Base-by-base conservation (phyloP, 1,140 invertebrate genomes). In the Penaeus japonicus region DNA sequence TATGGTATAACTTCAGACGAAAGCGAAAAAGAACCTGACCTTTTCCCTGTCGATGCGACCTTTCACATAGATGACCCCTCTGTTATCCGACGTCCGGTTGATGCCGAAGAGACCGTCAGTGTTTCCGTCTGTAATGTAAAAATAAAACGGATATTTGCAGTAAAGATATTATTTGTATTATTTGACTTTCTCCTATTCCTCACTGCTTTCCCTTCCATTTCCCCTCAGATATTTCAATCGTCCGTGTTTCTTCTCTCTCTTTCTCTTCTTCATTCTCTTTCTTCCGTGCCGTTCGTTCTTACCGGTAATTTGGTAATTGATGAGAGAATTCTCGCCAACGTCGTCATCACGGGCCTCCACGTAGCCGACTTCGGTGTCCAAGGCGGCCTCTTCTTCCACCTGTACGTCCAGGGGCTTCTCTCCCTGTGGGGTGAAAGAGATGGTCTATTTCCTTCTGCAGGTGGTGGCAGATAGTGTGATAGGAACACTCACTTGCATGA, bases 261-360 rank as follows among this genome's bases (percentile, higher is more conserved):
- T 54, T 30, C 57, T 89, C 78, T 32, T 4, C 10, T 47, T 47
- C 10, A 39, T 39, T 10, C 47, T 47, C 47, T 47, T 47, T 7
- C 47, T 47, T 47, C 15, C 47, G 1, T 47, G 10, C 5, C 10
- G 0, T 15, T 1, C 4, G 10, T 47, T 90, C 91, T 91, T 92
- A 95, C 94, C 95, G 87, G 94, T 95, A 27, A 96, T 96, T 0
- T 94, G 93, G 90, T 96, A 96, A 90, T 96, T 95, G 55, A 96
- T 95, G 78, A 95, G 94, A 0, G 95, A 95, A 92, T 96, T 96
- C 30, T 96, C 95, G 18, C 93, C 95, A 22, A 86, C 88, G 91
- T 97, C 96, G 90, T 95, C 94, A 91, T 97, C 96, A 32, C 95
- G 92, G 0, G 96, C 96, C 90, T 94, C 93, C 20, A 97, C 92